Percentiles rank a stretch among this genome's conserved stretches.
These are phyloP conservation scores for Mus pahari DNA, from an alignment of 2,113 vertebrate species.

Conservation along the genomic window DNA sequence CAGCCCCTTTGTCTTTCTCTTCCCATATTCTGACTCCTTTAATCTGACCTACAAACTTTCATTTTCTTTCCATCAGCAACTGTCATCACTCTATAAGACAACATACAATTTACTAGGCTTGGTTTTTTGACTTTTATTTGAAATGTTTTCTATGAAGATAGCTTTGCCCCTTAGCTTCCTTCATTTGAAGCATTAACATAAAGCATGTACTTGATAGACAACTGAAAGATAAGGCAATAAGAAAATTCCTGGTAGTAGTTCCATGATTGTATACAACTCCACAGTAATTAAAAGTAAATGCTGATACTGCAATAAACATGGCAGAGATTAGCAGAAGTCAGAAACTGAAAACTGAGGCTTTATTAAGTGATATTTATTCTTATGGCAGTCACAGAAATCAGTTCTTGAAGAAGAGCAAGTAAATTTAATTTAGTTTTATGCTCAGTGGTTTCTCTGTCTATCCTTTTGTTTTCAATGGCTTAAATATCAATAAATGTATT, in stretches of 20 bases:
- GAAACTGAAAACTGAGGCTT: slow-evolving; percentile 39
- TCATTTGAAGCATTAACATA: not conserved
- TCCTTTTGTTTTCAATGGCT: slow-evolving; percentile 68
- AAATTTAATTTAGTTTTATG: slow-evolving; percentile 71
- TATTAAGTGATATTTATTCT: slow-evolving; percentile 59
- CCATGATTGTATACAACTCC: not conserved
- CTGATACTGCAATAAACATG: not conserved
- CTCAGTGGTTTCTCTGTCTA: slow-evolving; percentile 59
- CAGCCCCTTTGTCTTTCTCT: not conserved
- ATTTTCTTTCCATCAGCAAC: not conserved
- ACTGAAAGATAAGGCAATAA: not conserved
- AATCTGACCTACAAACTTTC: not conserved
- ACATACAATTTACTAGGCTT: not conserved
- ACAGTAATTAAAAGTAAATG: slow-evolving; percentile 58
- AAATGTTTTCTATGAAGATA: not conserved
- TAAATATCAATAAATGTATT: slow-evolving; percentile 72
- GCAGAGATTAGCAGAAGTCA: slow-evolving; percentile 30
- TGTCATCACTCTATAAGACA: not conserved
- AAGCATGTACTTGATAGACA: not conserved
- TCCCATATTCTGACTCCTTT: accelerated
- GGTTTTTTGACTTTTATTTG: not conserved
- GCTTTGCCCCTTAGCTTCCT: not conserved
- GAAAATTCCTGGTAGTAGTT: not conserved
- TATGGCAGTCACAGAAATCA: slow-evolving; percentile 49
- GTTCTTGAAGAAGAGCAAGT: slow-evolving; percentile 50